Evolutionary conservation across 1,140 invertebrate species (phyloP).

Genomic region (Monochamus saltuarius): DNA sequence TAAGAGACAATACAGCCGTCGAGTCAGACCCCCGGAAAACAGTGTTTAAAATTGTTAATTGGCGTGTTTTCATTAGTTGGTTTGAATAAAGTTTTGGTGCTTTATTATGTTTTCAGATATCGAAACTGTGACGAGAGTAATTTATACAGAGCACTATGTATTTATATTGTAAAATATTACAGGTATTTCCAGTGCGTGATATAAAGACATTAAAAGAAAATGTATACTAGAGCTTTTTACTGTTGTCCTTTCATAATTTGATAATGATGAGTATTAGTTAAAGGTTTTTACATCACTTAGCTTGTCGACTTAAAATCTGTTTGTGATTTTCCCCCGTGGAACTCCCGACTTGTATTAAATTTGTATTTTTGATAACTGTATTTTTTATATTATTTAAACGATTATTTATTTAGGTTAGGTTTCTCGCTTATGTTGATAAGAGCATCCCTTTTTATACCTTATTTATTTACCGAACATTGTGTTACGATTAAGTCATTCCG

Average conservation of each 20-base stretch:
- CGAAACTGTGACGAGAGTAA: slow-evolving; percentile 19
- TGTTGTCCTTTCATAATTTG: slow-evolving; percentile 26
- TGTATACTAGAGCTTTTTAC: slow-evolving; percentile 20
- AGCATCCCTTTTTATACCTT: slow-evolving; percentile 19
- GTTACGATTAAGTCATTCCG: slow-evolving; percentile 11
- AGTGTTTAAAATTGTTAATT: slow-evolving; percentile 5
- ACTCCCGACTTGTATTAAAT: slow-evolving; percentile 24
- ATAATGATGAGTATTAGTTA: slow-evolving; percentile 28
- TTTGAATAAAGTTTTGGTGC: slow-evolving; percentile 25
- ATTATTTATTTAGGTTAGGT: slow-evolving; percentile 30
- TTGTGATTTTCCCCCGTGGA: slow-evolving; percentile 24
- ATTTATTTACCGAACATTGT: slow-evolving; percentile 21
- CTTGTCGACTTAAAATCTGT: slow-evolving; percentile 21
- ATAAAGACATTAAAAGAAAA: slow-evolving; percentile 16
- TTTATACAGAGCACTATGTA: slow-evolving; percentile 1
- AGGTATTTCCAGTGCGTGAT: slow-evolving; percentile 32
- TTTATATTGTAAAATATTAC: slow-evolving; percentile 17
- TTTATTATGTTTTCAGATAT: not conserved
- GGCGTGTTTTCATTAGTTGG: not conserved
- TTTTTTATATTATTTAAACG: slow-evolving; percentile 23
- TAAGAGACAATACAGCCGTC: slow-evolving; percentile 15
- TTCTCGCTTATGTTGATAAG: slow-evolving; percentile 18
- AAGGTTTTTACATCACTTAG: slow-evolving; percentile 25
- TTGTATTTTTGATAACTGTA: slow-evolving; percentile 33
- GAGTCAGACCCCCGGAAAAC: slow-evolving; percentile 8